A percentile compares a stretch with the other conserved stretches of the same genome.
Evolutionary conservation across 2,797 vertebrate genomes (phyloP).

Genomic region (Microctenopoma stevenorrisi): DNA sequence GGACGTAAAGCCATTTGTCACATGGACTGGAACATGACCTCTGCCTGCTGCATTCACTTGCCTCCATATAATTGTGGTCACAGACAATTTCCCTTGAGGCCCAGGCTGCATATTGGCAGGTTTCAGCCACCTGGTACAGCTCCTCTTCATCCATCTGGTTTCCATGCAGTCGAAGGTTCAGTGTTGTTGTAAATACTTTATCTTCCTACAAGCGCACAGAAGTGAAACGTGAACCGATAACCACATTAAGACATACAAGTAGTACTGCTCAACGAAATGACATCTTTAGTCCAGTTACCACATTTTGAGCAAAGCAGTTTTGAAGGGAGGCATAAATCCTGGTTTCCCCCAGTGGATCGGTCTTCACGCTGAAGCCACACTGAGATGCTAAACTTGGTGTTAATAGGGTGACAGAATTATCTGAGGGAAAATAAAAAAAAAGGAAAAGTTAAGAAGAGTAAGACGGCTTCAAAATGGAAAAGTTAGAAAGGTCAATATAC

Average conservation of each 20-base stretch:
- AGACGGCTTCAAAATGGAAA: fast-evolving
- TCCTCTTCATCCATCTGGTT: slow-evolving; percentile 49
- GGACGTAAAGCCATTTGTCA: slow-evolving; percentile 25
- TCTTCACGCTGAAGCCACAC: slow-evolving; percentile 80
- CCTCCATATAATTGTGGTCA: slow-evolving; percentile 84
- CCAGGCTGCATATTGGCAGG: slow-evolving; percentile 74
- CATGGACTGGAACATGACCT: slow-evolving; percentile 13
- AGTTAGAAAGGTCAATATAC: slow-evolving; percentile 43
- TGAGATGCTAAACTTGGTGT: slow-evolving; percentile 69
- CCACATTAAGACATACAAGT: not conserved
- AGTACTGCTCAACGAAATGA: not conserved
- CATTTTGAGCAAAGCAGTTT: slow-evolving; percentile 79
- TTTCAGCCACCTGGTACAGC: slow-evolving; percentile 69
- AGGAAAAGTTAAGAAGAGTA: not conserved
- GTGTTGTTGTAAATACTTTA: slow-evolving; percentile 62
- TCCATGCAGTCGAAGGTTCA: slow-evolving; percentile 68
- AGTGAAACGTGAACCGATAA: not conserved
- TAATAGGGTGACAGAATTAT: slow-evolving; percentile 54
- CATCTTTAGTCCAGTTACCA: slow-evolving; percentile 58
- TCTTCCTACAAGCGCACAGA: slow-evolving; percentile 68
- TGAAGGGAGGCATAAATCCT: slow-evolving; percentile 78
- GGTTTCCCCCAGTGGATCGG: slow-evolving; percentile 53
- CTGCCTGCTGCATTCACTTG: slow-evolving; percentile 51
- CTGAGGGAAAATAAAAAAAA: slow-evolving; percentile 43
- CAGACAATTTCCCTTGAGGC: slow-evolving; percentile 82